Evolutionary conservation across 2,113 vertebrate genomes (phyloP), one percentile per base, ranked within the genome.

Genomic region (Scolopax mira): DNA sequence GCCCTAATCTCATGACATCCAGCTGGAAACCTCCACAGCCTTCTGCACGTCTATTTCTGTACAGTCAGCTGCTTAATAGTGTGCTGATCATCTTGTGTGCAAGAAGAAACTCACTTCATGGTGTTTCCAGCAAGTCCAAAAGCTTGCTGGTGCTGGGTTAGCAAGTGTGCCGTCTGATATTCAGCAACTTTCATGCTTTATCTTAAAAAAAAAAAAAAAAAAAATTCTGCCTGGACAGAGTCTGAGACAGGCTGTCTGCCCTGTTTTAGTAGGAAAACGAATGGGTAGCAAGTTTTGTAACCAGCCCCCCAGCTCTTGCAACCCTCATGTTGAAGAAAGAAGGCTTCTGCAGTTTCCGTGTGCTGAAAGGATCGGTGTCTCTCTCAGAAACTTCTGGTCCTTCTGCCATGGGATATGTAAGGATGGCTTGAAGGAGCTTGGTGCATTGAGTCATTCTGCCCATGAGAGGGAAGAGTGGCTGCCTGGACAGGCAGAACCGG

Each of bases 331-430:
- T 66, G 33, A 85, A 57, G 37, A 6, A 51, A 33, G 25, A 55
- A 46, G 19, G 27, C 18, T 33, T 52, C 30, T 46, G 22, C 54
- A 52, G 18, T 22, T 86, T 62, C 23, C 6, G 0, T 2, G 1
- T 48, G 49, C 19, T 10, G 4, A 37, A 79, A 65, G 35, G 28
- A 44, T 31, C 0, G 0, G 2, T 51, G 7, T 67, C n/a, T 51
- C 30, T 18, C 19, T 3, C 0, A 1, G 42, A 19, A n/a, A 65
- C 22, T 0, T 0, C 41, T 21, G 3, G 18, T 6, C 28, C 30
- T 87, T 64, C 66, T 79, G 78, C 33, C 22, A 3, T 0, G 4
- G 37, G 37, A 13, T 72, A 33, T 0, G 0, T 24, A 67, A 23
- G 37, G 14, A 7, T 58, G 17, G 11, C 44, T 64, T 1, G 1